Evolutionary conservation across 2,113 vertebrate species (phyloP).

Genomic region (Seriola dumerili): DNA sequence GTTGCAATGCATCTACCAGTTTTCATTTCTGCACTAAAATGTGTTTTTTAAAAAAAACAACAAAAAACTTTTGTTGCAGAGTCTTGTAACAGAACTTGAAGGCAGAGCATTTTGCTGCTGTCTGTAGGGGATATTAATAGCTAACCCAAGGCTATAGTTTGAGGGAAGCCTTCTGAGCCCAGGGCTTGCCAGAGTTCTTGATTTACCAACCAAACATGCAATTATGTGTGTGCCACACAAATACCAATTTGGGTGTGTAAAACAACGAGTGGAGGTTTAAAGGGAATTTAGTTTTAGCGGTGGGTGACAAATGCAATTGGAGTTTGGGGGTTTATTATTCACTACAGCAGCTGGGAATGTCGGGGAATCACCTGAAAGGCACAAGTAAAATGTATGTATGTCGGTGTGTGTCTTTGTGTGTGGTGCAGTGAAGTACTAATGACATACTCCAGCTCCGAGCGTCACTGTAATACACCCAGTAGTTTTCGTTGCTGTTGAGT

Average conservation of each 20-base stretch:
- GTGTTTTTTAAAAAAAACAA: slow-evolving; percentile 20
- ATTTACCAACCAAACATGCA: slow-evolving; percentile 85
- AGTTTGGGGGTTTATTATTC: slow-evolving; percentile 64
- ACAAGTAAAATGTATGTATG: slow-evolving; percentile 30
- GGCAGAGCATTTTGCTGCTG: slow-evolving; percentile 70
- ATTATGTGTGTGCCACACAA: slow-evolving; percentile 85
- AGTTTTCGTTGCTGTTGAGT: slow-evolving; percentile 62
- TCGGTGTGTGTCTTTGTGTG: slow-evolving; percentile 29
- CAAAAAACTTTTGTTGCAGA: slow-evolving; percentile 33
- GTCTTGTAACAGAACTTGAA: slow-evolving; percentile 59
- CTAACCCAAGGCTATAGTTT: slow-evolving; percentile 84
- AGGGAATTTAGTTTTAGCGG: slow-evolving; percentile 67
- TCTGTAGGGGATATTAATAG: slow-evolving; percentile 86
- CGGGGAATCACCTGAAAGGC: slow-evolving; percentile 51
- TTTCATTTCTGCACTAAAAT: slow-evolving; percentile 54
- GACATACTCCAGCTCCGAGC: slow-evolving; percentile 61
- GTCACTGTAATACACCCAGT: slow-evolving; percentile 66
- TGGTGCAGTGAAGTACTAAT: slow-evolving; percentile 72
- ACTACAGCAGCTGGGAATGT: slow-evolving; percentile 55
- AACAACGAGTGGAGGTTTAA: slow-evolving; percentile 81
- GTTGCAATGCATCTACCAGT: slow-evolving; percentile 22
- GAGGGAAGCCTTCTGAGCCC: slow-evolving; percentile 81
- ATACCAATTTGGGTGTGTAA: slow-evolving; percentile 87
- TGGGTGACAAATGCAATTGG: slow-evolving; percentile 55
- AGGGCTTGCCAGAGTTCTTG: slow-evolving; percentile 82